Evolutionary conservation across 2,888 invertebrate genomes (phyloP), one percentile per base, ranked within the genome.

Genomic region (Tetragonisca angustula): DNA sequence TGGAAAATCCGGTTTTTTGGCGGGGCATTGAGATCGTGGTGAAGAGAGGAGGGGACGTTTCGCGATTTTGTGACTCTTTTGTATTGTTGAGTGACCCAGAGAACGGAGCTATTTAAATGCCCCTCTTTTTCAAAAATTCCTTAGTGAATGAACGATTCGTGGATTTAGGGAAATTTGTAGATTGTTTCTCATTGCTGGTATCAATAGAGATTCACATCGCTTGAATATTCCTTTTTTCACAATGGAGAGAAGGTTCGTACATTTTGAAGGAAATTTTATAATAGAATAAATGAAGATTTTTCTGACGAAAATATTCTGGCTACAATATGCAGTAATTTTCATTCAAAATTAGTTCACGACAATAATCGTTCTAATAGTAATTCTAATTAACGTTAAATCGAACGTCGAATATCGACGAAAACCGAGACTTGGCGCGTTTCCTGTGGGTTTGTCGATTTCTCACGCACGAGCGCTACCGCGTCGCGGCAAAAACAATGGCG

Each of bases 1-100:
- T 56, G 91, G 90, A 90, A 90, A 94, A 93, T 91, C 92, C 92
- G 92, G 92, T 92, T 92, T 90, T 91, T 91, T 70, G 61, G 61
- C 19, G 36, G 62, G 65, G 61, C 54, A n/a, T 43, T 15, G 50
- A n/a, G 68, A 50, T 62, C 24, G 52, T 61, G 52, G 32, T 64
- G 74, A 32, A 27, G 32, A 32, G 49, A 32, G 56, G 74, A 43
- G 32, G 43, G 49, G 50, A 62, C 11, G n/a, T 65, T 70, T 76
- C 54, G 50, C 68, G 75, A 56, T 56, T 56, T 15, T n/a, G 67
- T 74, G 76, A 71, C 36, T 36, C 36, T 36, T 64, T 67, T 75
- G 65, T 65, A 61, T 64, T 32, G 19, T 62, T 19, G 32, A 21
- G 32, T 32, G 62, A 32, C 19, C 32, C 32, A 11, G 19, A 62